phyloP scores from a whole-genome alignment of 2,113 vertebrate species.

The Dasyprocta punctata region DNA sequence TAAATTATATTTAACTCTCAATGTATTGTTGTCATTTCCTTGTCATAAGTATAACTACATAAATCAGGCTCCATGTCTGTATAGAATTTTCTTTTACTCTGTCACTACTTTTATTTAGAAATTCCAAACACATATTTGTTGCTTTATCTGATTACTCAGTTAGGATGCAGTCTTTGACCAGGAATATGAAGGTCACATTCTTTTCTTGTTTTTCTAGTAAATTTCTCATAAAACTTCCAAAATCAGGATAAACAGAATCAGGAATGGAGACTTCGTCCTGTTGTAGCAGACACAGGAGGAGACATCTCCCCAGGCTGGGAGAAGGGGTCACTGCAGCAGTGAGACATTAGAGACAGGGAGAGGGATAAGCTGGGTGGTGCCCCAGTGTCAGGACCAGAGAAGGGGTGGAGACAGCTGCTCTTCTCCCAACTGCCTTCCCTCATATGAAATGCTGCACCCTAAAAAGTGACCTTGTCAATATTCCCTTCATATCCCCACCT shows the following conservation, averaged over 20 bases:
- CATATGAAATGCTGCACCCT: not conserved
- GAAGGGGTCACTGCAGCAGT: not conserved
- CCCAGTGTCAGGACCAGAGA: not conserved
- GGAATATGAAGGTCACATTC: not conserved
- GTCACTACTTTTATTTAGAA: not conserved
- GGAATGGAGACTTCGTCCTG: too few species aligned
- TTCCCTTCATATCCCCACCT: not conserved
- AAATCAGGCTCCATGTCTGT: not conserved
- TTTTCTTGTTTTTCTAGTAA: not conserved
- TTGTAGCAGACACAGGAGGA: rapidly evolving
- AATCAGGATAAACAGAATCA: not conserved
- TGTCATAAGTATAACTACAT: not conserved
- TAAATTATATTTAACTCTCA: not conserved
- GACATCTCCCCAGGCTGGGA: too few species aligned
- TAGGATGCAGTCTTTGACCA: not conserved
- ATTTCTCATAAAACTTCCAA: not conserved
- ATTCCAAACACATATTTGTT: not conserved
- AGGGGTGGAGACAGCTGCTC: not conserved
- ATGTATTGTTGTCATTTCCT: not conserved
- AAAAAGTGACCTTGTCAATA: not conserved
- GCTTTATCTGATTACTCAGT: not conserved
- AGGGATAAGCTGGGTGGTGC: not conserved
- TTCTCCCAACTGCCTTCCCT: not conserved
- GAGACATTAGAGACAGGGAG: not conserved
- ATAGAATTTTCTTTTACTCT: not conserved